A percentile compares a stretch with the other conserved stretches of the same genome.
Evolutionary conservation across 2,797 vertebrate species (phyloP).

Genomic region (Siniperca obscura): DNA sequence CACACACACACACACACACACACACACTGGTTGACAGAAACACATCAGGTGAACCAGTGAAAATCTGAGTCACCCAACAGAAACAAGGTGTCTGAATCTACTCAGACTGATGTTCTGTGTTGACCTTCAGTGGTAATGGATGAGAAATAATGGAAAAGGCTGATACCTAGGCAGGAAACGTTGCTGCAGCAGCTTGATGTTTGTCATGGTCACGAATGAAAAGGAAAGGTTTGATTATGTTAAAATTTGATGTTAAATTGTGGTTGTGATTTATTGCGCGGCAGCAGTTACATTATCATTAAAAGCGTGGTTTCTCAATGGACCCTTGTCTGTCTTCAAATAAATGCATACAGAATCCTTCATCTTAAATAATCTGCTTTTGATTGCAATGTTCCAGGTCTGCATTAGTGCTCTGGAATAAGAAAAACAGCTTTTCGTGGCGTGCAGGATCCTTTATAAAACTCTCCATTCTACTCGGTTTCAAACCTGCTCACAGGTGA

Average conservation of each 20-base stretch:
- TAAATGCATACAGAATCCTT: background rate
- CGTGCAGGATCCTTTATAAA: constrained; percentile 13
- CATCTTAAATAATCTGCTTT: constrained; percentile 34
- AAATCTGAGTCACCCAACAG: constrained; percentile 66
- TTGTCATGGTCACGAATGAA: constrained; percentile 42
- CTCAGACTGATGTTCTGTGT: constrained; percentile 66
- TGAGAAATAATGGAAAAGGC: constrained; percentile 70
- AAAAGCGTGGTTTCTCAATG: constrained; percentile 16
- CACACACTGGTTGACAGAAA: constrained; percentile 39
- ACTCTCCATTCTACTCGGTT: background rate
- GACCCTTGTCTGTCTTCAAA: constrained; percentile 18
- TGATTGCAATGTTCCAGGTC: constrained; percentile 12
- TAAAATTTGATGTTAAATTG: constrained; percentile 28
- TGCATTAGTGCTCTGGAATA: background rate
- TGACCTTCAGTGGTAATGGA: constrained; percentile 80
- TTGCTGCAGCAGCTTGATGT: constrained; percentile 37
- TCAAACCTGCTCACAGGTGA: background rate
- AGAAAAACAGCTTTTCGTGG: background rate
- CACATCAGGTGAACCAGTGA: constrained; percentile 66
- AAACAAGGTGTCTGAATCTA: constrained; percentile 70
- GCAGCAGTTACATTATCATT: constrained; percentile 27
- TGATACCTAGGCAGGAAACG: constrained; percentile 61
- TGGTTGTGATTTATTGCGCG: constrained; percentile 22
- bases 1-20: constrained; percentile 16
- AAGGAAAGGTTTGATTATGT: constrained; percentile 17